Evolutionary conservation across 1,140 invertebrate species (phyloP), one percentile per base, ranked within the genome.

Genomic region (Nebria ingens): DNA sequence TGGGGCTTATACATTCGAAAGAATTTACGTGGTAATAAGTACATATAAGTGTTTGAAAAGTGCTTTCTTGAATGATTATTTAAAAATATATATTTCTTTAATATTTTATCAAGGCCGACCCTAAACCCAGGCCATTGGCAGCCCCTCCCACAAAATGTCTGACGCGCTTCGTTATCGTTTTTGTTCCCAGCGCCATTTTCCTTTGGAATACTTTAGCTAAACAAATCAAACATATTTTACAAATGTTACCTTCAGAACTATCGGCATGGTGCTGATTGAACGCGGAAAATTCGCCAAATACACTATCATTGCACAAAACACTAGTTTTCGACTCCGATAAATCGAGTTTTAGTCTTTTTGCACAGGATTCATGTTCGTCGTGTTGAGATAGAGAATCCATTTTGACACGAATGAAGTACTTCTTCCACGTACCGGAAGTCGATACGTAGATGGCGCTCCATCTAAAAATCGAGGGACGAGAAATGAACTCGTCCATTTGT

Each of bases 151-250:
- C 65, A 68, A 67, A 67, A 69, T 69, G 65, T 65, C 62, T 54
- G 64, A 57, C 56, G 55, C 50, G n/a, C n/a, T n/a, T n/a, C n/a
- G n/a, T n/a, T n/a, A 58, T 45, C 61, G 57, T 61, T 61, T 63
- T 63, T 64, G 64, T 61, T 57, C 50, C 55, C 34, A 62, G 49
- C 68, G 69, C 71, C 70, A 72, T 72, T 62, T 73, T 72, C 64
- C 59, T 64, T n/a, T 64, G 51, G 61, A 60, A 66, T 69, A 61
- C n/a, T 64, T 61, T 62, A 58, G 45, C 63, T 63, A 68, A 65
- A 64, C 64, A 63, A n/a, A 65, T 53, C 60, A 67, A 70, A 67
- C 68, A 71, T 71, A 71, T 70, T 71, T 70, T 59, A 56, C 21
- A 62, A 63, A 66, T 65, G 65, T 72, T 70, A 73, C 71, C 66